Evolutionary conservation across 2,888 invertebrate species (phyloP).

Genomic region (Eristalinus aeneus): DNA sequence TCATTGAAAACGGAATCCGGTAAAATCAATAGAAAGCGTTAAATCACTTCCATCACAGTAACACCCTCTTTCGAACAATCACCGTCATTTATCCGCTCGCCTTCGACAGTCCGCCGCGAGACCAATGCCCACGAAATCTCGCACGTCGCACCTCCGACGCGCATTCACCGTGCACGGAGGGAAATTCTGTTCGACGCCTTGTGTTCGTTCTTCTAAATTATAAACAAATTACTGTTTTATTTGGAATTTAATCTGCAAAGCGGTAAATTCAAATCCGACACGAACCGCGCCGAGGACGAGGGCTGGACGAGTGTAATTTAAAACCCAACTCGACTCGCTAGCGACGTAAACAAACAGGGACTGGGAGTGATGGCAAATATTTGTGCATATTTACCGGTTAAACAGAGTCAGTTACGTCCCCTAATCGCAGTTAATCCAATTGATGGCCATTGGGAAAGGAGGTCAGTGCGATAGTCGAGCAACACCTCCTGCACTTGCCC

Average conservation of each 20-base stretch:
- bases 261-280: constrained; percentile 59
- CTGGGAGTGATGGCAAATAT: constrained; percentile 53
- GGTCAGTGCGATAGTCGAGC: constrained; percentile 35
- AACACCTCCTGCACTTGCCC: constrained; percentile 37
- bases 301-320: constrained; percentile 56
- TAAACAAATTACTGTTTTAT: constrained; percentile 54
- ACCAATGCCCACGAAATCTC: constrained; percentile 27
- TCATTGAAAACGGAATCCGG: constrained; percentile 21
- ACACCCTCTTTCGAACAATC: constrained; percentile 30
- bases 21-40: constrained; percentile 50
- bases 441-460: constrained; percentile 57
- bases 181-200: background rate
- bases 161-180: background rate
- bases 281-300: constrained; percentile 1
- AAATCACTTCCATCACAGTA: constrained; percentile 21
- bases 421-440: constrained; percentile 68
- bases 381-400: constrained; percentile 60
- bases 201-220: constrained; percentile 9
- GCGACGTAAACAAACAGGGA: constrained; percentile 50
- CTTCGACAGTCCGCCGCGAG: background rate
- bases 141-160: constrained; percentile 22
- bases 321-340: constrained; percentile 42
- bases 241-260: constrained; percentile 50
- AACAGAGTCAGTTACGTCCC: constrained; percentile 54
- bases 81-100: constrained; percentile 27